Conservation (phyloP, 2,113 vertebrate genomes). For the Pampusana beccarii region DNA sequence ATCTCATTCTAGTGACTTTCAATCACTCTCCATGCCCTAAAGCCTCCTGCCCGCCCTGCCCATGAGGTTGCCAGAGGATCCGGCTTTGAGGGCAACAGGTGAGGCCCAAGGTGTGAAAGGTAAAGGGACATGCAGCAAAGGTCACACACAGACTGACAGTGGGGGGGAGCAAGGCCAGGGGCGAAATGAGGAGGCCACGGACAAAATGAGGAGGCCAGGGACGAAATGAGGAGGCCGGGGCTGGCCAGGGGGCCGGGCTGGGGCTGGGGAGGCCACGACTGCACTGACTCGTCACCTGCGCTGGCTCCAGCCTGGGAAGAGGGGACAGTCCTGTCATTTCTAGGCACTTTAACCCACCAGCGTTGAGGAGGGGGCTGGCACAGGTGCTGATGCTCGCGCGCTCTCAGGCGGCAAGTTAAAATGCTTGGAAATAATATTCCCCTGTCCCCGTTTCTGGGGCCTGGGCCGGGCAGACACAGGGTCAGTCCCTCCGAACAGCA, state of each 20-base stretch:
- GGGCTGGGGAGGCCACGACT: too few relatives aligned
- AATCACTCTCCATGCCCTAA: background rate
- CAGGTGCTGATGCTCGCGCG: background rate
- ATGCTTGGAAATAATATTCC: background rate
- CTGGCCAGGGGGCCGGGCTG: background rate
- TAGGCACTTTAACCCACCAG: background rate
- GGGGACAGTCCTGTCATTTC: background rate
- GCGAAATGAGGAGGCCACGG: too few relatives aligned
- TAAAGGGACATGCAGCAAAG: background rate
- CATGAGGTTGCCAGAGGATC: too few relatives aligned
- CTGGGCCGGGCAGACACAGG: background rate
- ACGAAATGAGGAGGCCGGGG: background rate
- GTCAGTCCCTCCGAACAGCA: background rate
- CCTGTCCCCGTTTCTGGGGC: background rate
- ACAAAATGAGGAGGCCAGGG: background rate
- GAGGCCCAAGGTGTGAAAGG: background rate
- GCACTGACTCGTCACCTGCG: background rate
- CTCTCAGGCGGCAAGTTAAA: background rate
- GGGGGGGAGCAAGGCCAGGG: background rate
- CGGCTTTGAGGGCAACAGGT: background rate
- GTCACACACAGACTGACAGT: accelerated
- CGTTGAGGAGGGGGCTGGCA: background rate
- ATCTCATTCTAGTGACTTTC: background rate
- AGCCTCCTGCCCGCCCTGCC: background rate
- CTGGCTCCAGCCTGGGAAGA: background rate